Conservation (phyloP, 2,113 vertebrate species). For the Archilochus colubris region DNA sequence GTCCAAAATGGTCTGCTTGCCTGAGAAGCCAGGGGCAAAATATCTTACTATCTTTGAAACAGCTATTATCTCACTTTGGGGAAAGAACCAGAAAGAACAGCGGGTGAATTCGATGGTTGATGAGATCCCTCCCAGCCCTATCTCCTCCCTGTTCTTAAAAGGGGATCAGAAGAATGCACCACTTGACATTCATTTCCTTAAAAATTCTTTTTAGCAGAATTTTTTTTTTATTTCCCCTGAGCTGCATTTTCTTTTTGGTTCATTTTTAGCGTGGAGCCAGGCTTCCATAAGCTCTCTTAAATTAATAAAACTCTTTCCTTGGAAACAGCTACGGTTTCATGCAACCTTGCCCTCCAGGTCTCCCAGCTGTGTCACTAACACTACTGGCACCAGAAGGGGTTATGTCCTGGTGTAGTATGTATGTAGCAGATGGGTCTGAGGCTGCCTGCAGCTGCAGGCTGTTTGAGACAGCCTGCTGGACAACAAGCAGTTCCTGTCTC, state of each 20-base stretch:
- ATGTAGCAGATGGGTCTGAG: background rate
- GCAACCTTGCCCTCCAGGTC: background rate
- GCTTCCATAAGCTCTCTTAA: background rate
- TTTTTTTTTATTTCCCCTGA: background rate
- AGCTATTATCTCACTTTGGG: background rate
- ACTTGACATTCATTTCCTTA: background rate
- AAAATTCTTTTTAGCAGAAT: background rate
- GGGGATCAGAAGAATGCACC: background rate
- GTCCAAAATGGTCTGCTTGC: background rate
- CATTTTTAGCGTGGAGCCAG: background rate
- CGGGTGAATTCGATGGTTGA: background rate
- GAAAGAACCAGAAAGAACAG: background rate
- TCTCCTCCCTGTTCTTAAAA: background rate
- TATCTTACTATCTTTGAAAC: background rate
- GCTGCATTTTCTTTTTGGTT: background rate
- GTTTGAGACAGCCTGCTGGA: background rate
- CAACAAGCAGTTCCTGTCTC: background rate
- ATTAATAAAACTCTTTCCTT: background rate
- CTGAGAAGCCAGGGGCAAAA: background rate
- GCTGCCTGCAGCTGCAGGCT: background rate
- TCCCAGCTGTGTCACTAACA: background rate
- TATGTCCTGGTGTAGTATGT: background rate
- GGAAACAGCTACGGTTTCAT: background rate
- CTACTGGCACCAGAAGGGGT: background rate
- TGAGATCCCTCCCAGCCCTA: background rate